A percentile compares a stretch with the other conserved stretches of the same genome.
phyloP scores from a whole-genome alignment of 2,797 vertebrate species.

The Otus scops region DNA sequence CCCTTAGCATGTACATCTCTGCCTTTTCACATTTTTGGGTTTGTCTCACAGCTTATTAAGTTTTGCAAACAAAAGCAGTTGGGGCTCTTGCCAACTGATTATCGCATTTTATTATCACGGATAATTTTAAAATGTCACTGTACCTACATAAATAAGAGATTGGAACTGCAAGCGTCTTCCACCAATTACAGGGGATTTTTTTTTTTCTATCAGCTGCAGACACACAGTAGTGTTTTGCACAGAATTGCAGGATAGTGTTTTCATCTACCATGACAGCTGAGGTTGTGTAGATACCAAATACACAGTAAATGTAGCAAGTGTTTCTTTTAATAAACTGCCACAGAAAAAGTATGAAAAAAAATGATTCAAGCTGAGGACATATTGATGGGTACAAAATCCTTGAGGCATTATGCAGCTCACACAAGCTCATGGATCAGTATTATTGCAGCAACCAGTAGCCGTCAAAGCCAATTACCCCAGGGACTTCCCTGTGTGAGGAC shows the following conservation, averaged over 20 bases:
- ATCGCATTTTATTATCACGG: background rate
- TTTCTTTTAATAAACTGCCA: conserved; percentile 89
- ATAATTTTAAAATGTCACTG: background rate
- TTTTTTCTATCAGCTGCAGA: conserved; percentile 61
- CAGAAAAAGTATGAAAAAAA: conserved; percentile 70
- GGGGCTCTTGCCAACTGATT: background rate
- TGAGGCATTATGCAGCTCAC: conserved; percentile 80
- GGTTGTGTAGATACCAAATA: conserved; percentile 81
- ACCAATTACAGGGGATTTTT: background rate
- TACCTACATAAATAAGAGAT: background rate
- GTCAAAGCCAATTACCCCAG: conserved; percentile 81
- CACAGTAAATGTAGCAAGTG: conserved; percentile 73
- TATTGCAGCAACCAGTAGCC: conserved; percentile 75
- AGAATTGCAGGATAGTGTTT: conserved; percentile 75
- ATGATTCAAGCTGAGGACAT: conserved; percentile 60
- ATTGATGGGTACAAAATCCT: conserved; percentile 79
- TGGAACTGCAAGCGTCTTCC: background rate
- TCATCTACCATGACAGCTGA: conserved; percentile 83
- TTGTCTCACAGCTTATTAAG: background rate
- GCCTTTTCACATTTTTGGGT: background rate
- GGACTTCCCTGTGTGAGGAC: conserved; percentile 41
- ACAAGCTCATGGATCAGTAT: conserved; percentile 76
- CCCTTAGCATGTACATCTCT: background rate
- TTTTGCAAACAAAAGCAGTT: conserved; percentile 27
- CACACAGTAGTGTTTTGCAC: conserved; percentile 73